Evolutionary conservation across 2,888 invertebrate genomes (phyloP).

Genomic region (Latrodectus elegans): DNA sequence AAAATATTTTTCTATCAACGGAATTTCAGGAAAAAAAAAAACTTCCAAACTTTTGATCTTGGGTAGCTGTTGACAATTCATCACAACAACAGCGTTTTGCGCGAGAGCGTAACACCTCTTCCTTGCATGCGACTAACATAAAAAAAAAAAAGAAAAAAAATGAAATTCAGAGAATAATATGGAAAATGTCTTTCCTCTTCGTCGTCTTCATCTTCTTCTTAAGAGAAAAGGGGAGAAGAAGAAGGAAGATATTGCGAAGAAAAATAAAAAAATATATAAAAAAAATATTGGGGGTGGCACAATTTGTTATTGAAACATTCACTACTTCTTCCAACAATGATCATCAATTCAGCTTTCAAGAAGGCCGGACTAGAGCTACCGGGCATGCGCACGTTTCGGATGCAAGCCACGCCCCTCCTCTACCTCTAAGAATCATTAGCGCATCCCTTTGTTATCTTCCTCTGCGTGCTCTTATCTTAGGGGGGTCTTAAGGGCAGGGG

Average conservation of each 20-base stretch:
- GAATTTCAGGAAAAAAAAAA: constrained; percentile 4
- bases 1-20: not conserved
- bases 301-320: constrained; percentile 69
- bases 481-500: constrained; percentile 10
- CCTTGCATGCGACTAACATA: constrained; percentile 36
- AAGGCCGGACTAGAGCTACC: constrained; percentile 36
- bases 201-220: constrained; percentile 1
- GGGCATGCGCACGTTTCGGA: constrained; percentile 33
- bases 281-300: constrained; percentile 45
- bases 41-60: constrained; percentile 49
- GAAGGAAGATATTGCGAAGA: constrained; percentile 1
- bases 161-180: too few relatives aligned
- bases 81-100: constrained; percentile 58
- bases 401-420: constrained; percentile 36
- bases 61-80: constrained; percentile 53
- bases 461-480: constrained; percentile 46
- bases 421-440: constrained; percentile 67
- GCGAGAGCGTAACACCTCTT: constrained; percentile 43
- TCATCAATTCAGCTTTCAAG: constrained; percentile 50
- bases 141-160: constrained; percentile 23
- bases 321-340: constrained; percentile 34
- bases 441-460: constrained; percentile 65
- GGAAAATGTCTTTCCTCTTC: too few relatives aligned
- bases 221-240: not conserved
- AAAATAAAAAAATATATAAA: not conserved